Evolutionary conservation across 1,140 invertebrate genomes (phyloP).

Genomic region (Meloidogyne chitwoodi): DNA sequence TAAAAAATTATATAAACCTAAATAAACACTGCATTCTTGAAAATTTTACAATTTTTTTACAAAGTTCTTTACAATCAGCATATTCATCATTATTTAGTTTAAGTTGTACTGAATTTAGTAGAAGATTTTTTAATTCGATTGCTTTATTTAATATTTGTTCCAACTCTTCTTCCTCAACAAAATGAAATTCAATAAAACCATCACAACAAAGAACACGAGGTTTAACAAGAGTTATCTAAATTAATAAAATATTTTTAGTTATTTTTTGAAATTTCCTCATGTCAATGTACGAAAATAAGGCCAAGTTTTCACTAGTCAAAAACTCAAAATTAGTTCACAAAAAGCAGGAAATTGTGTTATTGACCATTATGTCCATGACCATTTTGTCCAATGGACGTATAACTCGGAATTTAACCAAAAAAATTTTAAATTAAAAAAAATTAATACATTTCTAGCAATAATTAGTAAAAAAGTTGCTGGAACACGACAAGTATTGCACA

Average conservation of each 20-base stretch:
- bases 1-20: slow-evolving; percentile 23
- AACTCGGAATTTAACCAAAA: background rate
- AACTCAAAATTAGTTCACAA: background rate
- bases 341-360: background rate
- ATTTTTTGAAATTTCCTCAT: too few species aligned
- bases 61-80: slow-evolving; percentile 17
- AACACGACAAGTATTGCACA: slow-evolving; percentile 35
- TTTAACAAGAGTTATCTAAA: slow-evolving; percentile 28
- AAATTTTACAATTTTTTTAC: slow-evolving; percentile 32
- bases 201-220: slow-evolving; percentile 27
- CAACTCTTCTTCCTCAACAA: slow-evolving; percentile 25
- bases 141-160: slow-evolving; percentile 28
- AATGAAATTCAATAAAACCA: slow-evolving; percentile 40
- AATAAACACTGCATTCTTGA: slow-evolving; percentile 20
- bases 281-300: background rate
- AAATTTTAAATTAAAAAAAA: background rate
- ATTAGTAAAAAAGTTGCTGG: slow-evolving; percentile 37
- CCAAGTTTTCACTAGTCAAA: background rate
- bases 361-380: background rate
- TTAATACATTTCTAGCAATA: slow-evolving; percentile 35
- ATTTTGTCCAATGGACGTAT: background rate
- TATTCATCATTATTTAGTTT: slow-evolving; percentile 38
- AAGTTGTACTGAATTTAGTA: slow-evolving; percentile 20
- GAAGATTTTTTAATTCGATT: slow-evolving; percentile 22
- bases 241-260: too few species aligned